Evolutionary conservation across 2,113 vertebrate genomes (phyloP).

Genomic region (Leiothrix lutea): DNA sequence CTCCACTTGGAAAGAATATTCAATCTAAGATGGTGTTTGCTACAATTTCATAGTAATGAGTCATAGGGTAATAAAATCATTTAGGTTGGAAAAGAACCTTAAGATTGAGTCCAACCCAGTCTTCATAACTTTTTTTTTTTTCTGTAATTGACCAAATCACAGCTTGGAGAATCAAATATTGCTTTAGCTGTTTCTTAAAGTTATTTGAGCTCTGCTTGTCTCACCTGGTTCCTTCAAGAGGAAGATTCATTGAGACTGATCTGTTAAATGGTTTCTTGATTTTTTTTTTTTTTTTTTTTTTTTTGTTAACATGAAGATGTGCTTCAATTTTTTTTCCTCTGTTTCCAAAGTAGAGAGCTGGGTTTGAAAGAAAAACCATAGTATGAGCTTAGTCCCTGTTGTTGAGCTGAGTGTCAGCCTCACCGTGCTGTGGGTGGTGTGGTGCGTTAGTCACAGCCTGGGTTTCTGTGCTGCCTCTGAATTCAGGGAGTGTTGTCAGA

Average conservation of each 20-base stretch:
- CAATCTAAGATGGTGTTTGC: not conserved
- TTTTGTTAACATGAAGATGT: not conserved
- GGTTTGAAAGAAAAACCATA: not conserved
- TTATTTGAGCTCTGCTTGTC: not conserved
- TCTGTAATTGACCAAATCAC: not conserved
- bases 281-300: not conserved
- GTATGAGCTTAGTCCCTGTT: not conserved
- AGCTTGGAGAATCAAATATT: not conserved
- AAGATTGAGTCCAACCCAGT: rapidly evolving
- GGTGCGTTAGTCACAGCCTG: not conserved
- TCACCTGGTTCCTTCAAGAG: not conserved
- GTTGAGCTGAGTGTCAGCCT: not conserved
- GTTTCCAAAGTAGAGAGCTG: not conserved
- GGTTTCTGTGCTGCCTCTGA: not conserved
- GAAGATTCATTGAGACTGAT: not conserved
- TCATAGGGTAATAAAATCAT: not conserved
- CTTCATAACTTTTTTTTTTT: not conserved
- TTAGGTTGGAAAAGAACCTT: not conserved
- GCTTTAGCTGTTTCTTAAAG: not conserved
- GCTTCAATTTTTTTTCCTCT: not conserved
- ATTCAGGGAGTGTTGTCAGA: not conserved
- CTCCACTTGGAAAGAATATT: not conserved
- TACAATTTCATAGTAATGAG: not conserved
- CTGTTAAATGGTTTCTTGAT: too few relatives aligned
- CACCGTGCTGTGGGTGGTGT: rapidly evolving